Conservation (phyloP, 1,140 invertebrate genomes). For the Zophobas morio region DNA sequence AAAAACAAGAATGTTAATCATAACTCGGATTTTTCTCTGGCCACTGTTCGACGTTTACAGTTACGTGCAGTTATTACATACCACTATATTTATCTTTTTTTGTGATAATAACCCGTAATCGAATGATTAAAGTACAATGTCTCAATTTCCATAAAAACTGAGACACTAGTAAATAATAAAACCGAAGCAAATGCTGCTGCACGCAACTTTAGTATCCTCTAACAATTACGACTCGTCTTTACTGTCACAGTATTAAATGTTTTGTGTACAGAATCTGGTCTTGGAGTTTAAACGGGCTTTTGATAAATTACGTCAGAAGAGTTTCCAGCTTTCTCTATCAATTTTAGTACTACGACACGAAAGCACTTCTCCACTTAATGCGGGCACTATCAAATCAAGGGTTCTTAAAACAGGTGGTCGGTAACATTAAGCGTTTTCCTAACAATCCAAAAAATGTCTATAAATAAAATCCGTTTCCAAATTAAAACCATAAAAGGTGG, state of each 20-base stretch:
- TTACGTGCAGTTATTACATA: too few species aligned
- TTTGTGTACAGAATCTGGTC: conserved; percentile 21
- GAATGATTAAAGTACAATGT: too few species aligned
- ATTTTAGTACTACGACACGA: not conserved
- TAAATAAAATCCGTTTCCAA: not conserved
- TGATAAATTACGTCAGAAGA: not conserved
- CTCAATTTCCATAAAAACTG: too few species aligned
- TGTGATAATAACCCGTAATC: too few species aligned
- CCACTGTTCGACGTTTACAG: too few species aligned
- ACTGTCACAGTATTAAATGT: conserved; percentile 22
- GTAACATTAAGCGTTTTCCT: not conserved
- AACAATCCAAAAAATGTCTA: not conserved
- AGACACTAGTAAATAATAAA: not conserved
- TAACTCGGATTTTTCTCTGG: too few species aligned
- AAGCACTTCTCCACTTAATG: too few species aligned
- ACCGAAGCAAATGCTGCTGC: not conserved
- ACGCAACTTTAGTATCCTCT: conserved; percentile 1
- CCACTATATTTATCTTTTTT: too few species aligned
- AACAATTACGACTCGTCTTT: conserved; percentile 17
- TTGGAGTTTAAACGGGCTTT: not conserved
- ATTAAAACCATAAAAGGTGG: conserved; percentile 13
- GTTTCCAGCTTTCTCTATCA: not conserved
- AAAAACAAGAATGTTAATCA: too few species aligned
- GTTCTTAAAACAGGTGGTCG: not conserved
- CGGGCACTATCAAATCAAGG: not conserved